These are phyloP conservation scores for Philaethria dido DNA, from an alignment of 2,888 invertebrate genomes.

Conservation along the genomic window DNA sequence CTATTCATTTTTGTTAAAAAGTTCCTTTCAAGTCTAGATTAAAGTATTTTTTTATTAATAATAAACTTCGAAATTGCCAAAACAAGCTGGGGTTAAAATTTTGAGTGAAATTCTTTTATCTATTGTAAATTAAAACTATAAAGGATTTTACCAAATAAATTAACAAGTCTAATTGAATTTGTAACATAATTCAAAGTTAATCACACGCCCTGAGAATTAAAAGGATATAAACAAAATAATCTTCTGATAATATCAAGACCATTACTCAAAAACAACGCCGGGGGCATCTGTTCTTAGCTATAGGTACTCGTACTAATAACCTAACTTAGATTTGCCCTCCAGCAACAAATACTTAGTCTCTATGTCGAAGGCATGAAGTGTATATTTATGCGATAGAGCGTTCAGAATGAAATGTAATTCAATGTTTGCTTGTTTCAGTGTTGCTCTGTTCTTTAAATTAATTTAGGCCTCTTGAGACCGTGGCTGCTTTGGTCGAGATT, in stretches of 20 bases:
- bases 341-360: slow-evolving; percentile 29
- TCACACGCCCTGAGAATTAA: slow-evolving; percentile 47
- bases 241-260: slow-evolving; percentile 67
- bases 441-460: slow-evolving; percentile 78
- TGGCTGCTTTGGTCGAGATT: slow-evolving; percentile 66
- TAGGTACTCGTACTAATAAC: slow-evolving; percentile 51
- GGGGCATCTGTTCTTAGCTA: slow-evolving; percentile 76
- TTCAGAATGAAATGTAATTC: slow-evolving; percentile 25
- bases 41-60: slow-evolving; percentile 1
- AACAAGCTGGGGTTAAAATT: background rate
- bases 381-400: slow-evolving; percentile 44
- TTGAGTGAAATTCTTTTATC: background rate
- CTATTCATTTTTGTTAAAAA: slow-evolving; percentile 28
- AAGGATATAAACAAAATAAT: slow-evolving; percentile 71
- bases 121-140: background rate
- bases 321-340: slow-evolving; percentile 29
- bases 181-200: slow-evolving; percentile 26
- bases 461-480: slow-evolving; percentile 76
- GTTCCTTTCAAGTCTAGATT: slow-evolving; percentile 10
- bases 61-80: background rate
- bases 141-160: background rate
- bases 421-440: slow-evolving; percentile 48
- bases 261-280: slow-evolving; percentile 65
- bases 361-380: slow-evolving; percentile 47
- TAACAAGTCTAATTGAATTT: slow-evolving; percentile 5